phyloP scores from a whole-genome alignment of 1,140 invertebrate genomes.

The Microplitis demolitor region DNA sequence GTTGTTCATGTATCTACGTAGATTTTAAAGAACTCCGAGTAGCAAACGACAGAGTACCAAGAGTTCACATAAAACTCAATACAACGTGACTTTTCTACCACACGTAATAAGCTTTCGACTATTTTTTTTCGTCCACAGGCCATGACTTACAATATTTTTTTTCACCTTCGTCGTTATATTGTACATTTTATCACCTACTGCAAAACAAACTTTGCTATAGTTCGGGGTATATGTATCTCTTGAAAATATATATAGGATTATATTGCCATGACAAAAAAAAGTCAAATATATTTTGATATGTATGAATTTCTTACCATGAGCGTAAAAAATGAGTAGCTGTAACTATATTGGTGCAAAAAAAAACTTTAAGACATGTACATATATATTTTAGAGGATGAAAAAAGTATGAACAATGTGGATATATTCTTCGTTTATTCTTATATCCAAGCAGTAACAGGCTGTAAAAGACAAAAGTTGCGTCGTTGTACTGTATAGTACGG shows the following conservation, averaged over 20 bases:
- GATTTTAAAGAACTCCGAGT: slow-evolving; percentile 19
- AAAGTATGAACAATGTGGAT: slow-evolving; percentile 15
- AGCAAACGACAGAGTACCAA: slow-evolving; percentile 10
- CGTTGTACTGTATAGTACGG: slow-evolving; percentile 33
- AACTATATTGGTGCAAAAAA: too few relatives aligned
- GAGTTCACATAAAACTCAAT: background rate
- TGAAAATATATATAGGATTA: too few relatives aligned
- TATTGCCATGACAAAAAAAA: too few relatives aligned
- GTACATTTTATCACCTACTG: background rate
- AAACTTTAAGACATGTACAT: background rate
- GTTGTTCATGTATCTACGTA: slow-evolving; percentile 25
- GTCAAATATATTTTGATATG: too few relatives aligned
- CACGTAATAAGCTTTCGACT: slow-evolving; percentile 25
- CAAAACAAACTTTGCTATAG: background rate
- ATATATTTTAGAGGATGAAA: background rate
- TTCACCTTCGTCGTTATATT: background rate
- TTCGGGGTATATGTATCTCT: background rate
- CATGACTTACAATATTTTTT: slow-evolving; percentile 15
- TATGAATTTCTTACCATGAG: too few relatives aligned
- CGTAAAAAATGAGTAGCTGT: too few relatives aligned
- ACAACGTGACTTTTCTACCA: slow-evolving; percentile 8
- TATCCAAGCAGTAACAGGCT: slow-evolving; percentile 34
- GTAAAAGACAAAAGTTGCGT: slow-evolving; percentile 49
- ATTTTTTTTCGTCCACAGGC: slow-evolving; percentile 5
- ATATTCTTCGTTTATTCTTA: slow-evolving; percentile 9